Percentiles rank a stretch among this genome's conserved stretches.
Evolutionary conservation across 2,888 invertebrate species (phyloP).

Genomic region (Odontocolon sp.): DNA sequence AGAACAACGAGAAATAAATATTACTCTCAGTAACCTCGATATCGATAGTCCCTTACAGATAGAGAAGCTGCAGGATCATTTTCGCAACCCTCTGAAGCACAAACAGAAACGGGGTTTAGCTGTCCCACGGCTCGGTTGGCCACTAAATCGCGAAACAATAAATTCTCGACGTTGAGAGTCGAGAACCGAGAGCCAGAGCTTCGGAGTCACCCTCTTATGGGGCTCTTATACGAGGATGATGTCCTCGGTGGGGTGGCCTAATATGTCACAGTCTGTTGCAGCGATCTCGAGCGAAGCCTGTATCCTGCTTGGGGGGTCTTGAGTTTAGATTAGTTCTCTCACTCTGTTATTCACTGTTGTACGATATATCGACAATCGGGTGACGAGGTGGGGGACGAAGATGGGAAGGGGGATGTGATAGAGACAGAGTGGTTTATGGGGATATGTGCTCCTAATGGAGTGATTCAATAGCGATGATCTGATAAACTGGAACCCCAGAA

Average conservation of each 20-base stretch:
- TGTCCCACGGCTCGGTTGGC: constrained; percentile 69
- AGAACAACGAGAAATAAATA: constrained; percentile 49
- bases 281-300: constrained; percentile 70
- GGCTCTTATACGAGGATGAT: constrained; percentile 75
- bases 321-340: background rate
- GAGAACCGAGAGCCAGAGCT: constrained; percentile 50
- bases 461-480: constrained; percentile 79
- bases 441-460: constrained; percentile 77
- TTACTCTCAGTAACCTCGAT: background rate
- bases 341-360: constrained; percentile 7
- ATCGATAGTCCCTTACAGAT: constrained; percentile 11
- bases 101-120: constrained; percentile 47
- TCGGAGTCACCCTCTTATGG: constrained; percentile 70
- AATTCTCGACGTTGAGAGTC: constrained; percentile 69
- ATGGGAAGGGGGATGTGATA: too few species aligned
- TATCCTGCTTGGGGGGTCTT: constrained; percentile 62
- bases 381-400: constrained; percentile 47
- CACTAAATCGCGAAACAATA: constrained; percentile 79
- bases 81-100: constrained; percentile 38
- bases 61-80: constrained; percentile 38
- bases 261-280: constrained; percentile 81
- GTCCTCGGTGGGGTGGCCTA: constrained; percentile 77
- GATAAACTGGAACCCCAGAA: constrained; percentile 70
- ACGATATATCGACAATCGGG: constrained; percentile 40
- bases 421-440: constrained; percentile 66